These are phyloP conservation scores for Macquaria australasica DNA, from an alignment of 2,113 vertebrate species.

Conservation along the genomic window DNA sequence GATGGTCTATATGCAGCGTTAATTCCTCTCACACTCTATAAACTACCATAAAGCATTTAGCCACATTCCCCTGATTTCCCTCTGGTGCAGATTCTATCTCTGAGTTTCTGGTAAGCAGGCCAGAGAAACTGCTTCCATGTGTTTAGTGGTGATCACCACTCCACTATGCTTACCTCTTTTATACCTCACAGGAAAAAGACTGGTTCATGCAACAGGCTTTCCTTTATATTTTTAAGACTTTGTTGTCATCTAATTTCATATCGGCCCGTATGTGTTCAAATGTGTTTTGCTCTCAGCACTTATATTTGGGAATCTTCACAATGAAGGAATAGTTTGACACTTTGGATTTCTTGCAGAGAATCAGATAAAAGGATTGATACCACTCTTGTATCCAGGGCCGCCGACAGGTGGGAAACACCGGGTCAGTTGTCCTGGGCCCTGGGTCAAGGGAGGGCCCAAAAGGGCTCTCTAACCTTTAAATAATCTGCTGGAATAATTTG, in stretches of 20 bases:
- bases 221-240: slow-evolving; percentile 23
- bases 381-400: neutral
- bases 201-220: slow-evolving; percentile 31
- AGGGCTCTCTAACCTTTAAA: too few species aligned
- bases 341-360: neutral
- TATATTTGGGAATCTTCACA: neutral
- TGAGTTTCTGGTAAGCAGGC: slow-evolving; percentile 56
- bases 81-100: slow-evolving; percentile 67
- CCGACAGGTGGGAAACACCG: too few species aligned
- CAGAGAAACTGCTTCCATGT: slow-evolving; percentile 76
- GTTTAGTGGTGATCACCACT: slow-evolving; percentile 46
- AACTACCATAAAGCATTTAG: slow-evolving; percentile 64
- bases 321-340: neutral
- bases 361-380: neutral
- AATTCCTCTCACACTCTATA: slow-evolving; percentile 65
- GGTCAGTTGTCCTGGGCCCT: too few species aligned
- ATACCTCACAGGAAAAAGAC: slow-evolving; percentile 28
- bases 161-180: slow-evolving; percentile 29
- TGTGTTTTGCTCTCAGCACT: neutral
- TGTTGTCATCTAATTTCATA: slow-evolving; percentile 2
- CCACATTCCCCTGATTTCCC: slow-evolving; percentile 60
- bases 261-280: neutral
- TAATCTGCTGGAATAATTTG: too few species aligned
- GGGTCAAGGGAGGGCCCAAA: too few species aligned
- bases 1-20: slow-evolving; percentile 56